phyloP scores from a whole-genome alignment of 2,113 vertebrate species.

The Sorex fumeus region DNA sequence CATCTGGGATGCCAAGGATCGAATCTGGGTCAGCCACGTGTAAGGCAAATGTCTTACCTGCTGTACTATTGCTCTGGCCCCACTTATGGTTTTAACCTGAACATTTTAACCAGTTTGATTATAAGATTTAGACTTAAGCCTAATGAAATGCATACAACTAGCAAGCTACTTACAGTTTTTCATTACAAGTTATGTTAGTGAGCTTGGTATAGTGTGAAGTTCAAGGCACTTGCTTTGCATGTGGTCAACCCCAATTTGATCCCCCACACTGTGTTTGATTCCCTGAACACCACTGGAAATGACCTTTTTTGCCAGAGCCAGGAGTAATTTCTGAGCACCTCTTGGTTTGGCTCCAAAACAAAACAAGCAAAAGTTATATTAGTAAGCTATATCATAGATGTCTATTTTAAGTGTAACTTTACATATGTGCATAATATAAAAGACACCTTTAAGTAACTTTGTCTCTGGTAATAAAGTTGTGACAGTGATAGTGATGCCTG shows the following conservation, averaged over 20 bases:
- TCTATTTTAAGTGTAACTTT: not conserved
- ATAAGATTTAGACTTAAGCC: not conserved
- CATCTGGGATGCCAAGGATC: too few relatives aligned
- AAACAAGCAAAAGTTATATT: constrained; percentile 26
- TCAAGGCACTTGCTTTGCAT: too few relatives aligned
- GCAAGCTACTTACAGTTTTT: constrained; percentile 13
- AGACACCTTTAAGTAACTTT: constrained; percentile 24
- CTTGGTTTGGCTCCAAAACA: too few relatives aligned
- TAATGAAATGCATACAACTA: constrained; percentile 8
- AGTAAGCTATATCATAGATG: not conserved
- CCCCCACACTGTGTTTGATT: too few relatives aligned
- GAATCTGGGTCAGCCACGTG: too few relatives aligned
- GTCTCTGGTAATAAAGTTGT: not conserved
- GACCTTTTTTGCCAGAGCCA: too few relatives aligned
- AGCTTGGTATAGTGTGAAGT: too few relatives aligned
- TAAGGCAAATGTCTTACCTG: too few relatives aligned
- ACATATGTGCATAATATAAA: not conserved
- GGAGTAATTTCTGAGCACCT: too few relatives aligned
- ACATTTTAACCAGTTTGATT: constrained; percentile 62
- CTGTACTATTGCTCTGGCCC: too few relatives aligned
- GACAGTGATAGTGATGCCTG: constrained; percentile 2
- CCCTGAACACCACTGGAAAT: too few relatives aligned
- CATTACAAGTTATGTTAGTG: not conserved
- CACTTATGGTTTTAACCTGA: constrained; percentile 49
- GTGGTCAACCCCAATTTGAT: too few relatives aligned